Base-by-base conservation (phyloP, 2,888 invertebrate species). In the Hetaerina titia region DNA sequence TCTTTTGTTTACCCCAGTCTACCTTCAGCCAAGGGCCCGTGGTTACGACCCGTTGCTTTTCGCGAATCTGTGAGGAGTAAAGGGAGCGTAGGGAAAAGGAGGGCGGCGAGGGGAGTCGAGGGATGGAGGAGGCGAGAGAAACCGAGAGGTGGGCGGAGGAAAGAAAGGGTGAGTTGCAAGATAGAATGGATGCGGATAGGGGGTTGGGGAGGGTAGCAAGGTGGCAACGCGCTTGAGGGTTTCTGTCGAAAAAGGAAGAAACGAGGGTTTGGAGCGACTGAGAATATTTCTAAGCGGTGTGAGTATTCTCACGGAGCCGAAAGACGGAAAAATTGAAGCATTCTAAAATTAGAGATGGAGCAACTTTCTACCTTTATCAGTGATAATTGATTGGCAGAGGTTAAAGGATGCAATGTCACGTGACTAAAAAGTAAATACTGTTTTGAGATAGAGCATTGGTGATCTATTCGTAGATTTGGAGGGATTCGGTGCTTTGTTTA, bases 11-110 rank as follows among this genome's bases (percentile, higher is more conserved):
- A 92, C 92, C 92, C 92, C 92, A 57, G 69, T 92, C 92, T 69
- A 92, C 92, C 92, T 92, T 92, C 74, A 92, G 69, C 92, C 92
- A 92, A 81, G 92, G 69, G 69, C 92, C 92, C 45, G 92, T 92
- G 92, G 92, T 92, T 92, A 92, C 69, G 92, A 92, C 69, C 92
- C 92, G 92, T 92, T 92, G 92, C 92, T 92, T 92, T 92, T 92
- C 92, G 92, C 92, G 92, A 69, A 92, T 92, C 92, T 69, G 69
- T 92, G 69, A 92, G 92, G 92, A 92, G 92, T 58, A 89, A 56
- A 89, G 89, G 89, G 89, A 89, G 89, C 58, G 31, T 22, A 81
- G n/a, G 81, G 81, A 81, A 25, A 2, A 31, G 81, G 31, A 15
- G 56, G 89, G 89, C 7, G 57, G n/a, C 7, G 88, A 45, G 81